Conservation (phyloP, 1,140 invertebrate genomes). For the Proctacanthus coquilletti region DNA sequence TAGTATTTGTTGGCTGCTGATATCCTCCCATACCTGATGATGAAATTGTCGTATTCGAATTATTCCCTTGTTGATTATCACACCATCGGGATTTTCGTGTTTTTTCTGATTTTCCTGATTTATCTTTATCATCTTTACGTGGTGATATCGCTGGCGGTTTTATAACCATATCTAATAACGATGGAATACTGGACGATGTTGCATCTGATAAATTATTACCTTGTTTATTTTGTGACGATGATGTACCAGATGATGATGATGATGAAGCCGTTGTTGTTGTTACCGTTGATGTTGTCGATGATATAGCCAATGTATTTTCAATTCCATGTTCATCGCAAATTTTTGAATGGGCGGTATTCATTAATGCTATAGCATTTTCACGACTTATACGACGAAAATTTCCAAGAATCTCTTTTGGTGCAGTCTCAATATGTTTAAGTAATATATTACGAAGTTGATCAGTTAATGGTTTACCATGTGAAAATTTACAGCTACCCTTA, state of each 20-base stretch:
- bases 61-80: conserved; percentile 31
- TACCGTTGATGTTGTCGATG: conserved; percentile 7
- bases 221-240: conserved; percentile 3
- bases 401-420: conserved; percentile 76
- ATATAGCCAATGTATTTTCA: conserved; percentile 10
- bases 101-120: conserved; percentile 15
- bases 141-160: conserved; percentile 13
- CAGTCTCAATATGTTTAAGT: conserved; percentile 73
- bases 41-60: conserved; percentile 7
- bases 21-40: conserved; percentile 4
- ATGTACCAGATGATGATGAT: conserved; percentile 4
- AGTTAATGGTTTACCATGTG: conserved; percentile 68
- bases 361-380: conserved; percentile 54
- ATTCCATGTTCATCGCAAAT: conserved; percentile 37
- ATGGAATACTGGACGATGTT: conserved; percentile 15
- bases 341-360: conserved; percentile 50
- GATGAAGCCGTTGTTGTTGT: conserved; percentile 9
- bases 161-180: conserved; percentile 25
- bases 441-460: conserved; percentile 52
- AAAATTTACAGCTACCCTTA: conserved; percentile 77
- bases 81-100: conserved; percentile 45
- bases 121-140: neutral
- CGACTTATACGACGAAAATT: conserved; percentile 68
- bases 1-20: neutral
- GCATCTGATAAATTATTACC: neutral